phyloP scores from a whole-genome alignment of 2,113 vertebrate genomes.

The Pantherophis guttatus region DNA sequence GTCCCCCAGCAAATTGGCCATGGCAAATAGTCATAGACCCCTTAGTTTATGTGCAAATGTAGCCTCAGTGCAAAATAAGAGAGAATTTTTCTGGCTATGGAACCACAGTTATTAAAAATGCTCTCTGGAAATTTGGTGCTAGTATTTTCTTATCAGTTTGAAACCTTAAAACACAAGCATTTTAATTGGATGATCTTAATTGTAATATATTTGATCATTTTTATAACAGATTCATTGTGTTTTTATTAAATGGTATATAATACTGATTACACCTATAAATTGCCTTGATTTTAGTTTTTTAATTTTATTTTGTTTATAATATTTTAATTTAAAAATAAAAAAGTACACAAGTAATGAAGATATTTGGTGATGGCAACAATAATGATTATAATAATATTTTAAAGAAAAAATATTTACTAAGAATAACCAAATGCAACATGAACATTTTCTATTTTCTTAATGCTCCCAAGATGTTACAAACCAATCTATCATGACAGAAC shows the following conservation, averaged over 20 bases:
- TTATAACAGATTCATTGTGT: not conserved
- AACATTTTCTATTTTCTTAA: slow-evolving; percentile 36
- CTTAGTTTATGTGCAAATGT: not conserved
- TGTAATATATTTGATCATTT: not conserved
- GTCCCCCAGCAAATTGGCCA: not conserved
- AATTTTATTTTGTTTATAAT: not conserved
- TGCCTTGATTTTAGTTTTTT: not conserved
- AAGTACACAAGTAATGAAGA: not conserved
- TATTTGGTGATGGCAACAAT: not conserved
- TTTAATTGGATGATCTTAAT: not conserved
- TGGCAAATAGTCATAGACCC: not conserved
- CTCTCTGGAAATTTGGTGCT: not conserved
- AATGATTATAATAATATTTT: not conserved
- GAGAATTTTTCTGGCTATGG: not conserved
- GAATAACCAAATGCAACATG: not conserved
- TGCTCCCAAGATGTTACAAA: not conserved
- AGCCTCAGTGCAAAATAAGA: not conserved
- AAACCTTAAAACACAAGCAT: not conserved
- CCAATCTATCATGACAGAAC: slow-evolving; percentile 58
- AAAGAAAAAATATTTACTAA: not conserved
- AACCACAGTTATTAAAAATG: not conserved
- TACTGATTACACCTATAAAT: not conserved
- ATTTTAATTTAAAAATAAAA: not conserved
- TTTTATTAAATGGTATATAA: not conserved
- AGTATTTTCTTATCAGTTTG: not conserved